Percentiles rank a stretch among this genome's conserved stretches.
Evolutionary conservation across 2,888 invertebrate genomes (phyloP).

Genomic region (Melanostoma mellinum): DNA sequence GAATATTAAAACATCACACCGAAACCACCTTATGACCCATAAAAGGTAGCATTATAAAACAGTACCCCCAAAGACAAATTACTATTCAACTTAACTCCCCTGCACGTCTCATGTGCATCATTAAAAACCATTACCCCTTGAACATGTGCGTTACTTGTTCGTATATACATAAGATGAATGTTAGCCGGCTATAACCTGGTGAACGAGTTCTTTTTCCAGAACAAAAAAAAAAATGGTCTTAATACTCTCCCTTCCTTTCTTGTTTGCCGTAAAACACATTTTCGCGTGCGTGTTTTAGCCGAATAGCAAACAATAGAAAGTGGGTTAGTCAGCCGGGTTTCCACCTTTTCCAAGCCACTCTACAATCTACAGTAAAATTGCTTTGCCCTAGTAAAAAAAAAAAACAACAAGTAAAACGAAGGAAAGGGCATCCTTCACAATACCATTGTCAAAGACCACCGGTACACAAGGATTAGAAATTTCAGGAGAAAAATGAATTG

Average conservation of each 20-base stretch:
- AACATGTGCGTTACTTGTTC: conserved; percentile 1
- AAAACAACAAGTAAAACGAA: conserved; percentile 11
- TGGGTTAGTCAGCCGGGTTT: conserved; percentile 61
- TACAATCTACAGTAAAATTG: conserved; percentile 47
- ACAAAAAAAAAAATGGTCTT: conserved; percentile 23
- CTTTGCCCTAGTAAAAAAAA: conserved; percentile 52
- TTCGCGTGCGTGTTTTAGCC: conserved; percentile 59
- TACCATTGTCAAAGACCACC: not conserved
- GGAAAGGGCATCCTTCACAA: conserved; percentile 12
- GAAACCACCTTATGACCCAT: conserved; percentile 4
- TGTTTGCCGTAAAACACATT: conserved; percentile 40
- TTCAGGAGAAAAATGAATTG: conserved; percentile 12
- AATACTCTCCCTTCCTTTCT: conserved; percentile 13
- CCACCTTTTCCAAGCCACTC: conserved; percentile 19
- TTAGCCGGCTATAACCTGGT: conserved; percentile 27
- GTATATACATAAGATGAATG: conserved; percentile 2
- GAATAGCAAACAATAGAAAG: conserved; percentile 50
- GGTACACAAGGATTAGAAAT: conserved; percentile 56
- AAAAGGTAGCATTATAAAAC: conserved; percentile 11
- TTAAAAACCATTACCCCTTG: conserved; percentile 43
- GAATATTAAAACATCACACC: conserved; percentile 15
- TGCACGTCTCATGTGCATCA: conserved; percentile 33
- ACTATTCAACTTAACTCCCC: conserved; percentile 21
- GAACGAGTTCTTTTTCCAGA: conserved; percentile 40
- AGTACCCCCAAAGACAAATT: conserved; percentile 49